phyloP scores from a whole-genome alignment of 2,888 invertebrate species.

The Drosophila prostipennis region DNA sequence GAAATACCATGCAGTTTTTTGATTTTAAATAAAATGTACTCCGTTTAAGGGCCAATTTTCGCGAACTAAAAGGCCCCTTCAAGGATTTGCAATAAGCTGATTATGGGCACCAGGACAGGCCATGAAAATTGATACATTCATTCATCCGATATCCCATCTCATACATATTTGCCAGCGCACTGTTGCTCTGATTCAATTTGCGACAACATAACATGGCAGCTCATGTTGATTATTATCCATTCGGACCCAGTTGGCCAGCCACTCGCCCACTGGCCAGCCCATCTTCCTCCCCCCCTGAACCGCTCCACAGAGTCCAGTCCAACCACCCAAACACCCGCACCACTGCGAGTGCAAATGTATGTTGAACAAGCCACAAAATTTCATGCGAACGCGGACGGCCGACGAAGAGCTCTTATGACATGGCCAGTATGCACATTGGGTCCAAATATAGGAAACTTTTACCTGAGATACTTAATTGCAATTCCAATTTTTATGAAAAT shows the following conservation, averaged over 20 bases:
- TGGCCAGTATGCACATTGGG: constrained; percentile 32
- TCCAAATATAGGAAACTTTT: not conserved
- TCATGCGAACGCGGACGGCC: constrained; percentile 52
- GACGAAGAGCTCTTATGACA: constrained; percentile 58
- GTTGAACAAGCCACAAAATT: constrained; percentile 76
- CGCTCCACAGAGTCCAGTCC: not conserved
- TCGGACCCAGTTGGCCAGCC: constrained; percentile 32
- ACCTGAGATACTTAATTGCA: not conserved
- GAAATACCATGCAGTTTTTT: not conserved
- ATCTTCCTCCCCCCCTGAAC: not conserved
- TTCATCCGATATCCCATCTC: constrained; percentile 30
- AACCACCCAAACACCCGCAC: constrained; percentile 14
- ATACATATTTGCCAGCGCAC: constrained; percentile 30
- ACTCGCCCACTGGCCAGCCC: not conserved
- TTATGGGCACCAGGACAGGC: constrained; percentile 42
- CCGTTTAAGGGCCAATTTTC: not conserved
- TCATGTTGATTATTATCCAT: constrained; percentile 72
- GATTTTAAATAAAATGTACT: not conserved
- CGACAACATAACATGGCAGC: constrained; percentile 72
- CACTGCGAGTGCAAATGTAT: constrained; percentile 58
- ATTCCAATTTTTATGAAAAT: no score
- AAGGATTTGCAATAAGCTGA: constrained; percentile 58
- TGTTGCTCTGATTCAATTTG: constrained; percentile 72
- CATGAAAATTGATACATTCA: constrained; percentile 68
- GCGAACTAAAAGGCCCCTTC: no score